Evolutionary conservation across 30 jellyfish, hydroid and myxozoan species (phyloP).

Genomic region (Pseudorhiza aurosa): DNA sequence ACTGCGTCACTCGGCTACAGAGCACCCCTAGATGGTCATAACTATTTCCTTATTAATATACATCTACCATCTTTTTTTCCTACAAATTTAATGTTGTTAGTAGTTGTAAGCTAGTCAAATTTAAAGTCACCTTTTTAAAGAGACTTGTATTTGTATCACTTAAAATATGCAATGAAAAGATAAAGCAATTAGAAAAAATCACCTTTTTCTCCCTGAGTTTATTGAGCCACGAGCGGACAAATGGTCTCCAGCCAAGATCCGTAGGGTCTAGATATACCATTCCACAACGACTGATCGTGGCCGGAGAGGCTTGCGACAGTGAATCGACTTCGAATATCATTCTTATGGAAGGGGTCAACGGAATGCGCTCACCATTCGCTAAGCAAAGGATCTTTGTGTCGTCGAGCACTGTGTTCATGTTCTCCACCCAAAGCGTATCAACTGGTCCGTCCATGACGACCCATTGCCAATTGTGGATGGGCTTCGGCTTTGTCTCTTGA

Average conservation of each 20-base stretch:
- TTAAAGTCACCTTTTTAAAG: no score
- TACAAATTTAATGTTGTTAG: no score
- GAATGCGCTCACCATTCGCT: conserved; percentile 87
- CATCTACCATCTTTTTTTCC: no score
- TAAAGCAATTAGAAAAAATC: background rate
- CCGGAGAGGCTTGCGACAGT: conserved; percentile 92
- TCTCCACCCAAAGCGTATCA: conserved; percentile 91
- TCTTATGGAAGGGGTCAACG: conserved; percentile 70
- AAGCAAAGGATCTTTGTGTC: conserved; percentile 89
- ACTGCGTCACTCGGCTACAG: no score
- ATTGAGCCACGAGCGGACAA: conserved; percentile 76
- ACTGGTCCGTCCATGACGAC: conserved; percentile 92
- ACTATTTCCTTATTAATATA: no score
- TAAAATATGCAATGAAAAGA: no score
- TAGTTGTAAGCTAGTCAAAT: no score
- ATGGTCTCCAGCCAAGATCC: conserved; percentile 89
- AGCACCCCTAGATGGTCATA: no score
- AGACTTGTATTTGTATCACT: no score
- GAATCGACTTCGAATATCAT: conserved; percentile 87
- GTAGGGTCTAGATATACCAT: conserved; percentile 81
- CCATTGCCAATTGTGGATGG: conserved; percentile 76
- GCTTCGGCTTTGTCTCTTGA: conserved; percentile 13
- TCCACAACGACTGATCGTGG: conserved; percentile 96
- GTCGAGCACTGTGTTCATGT: conserved; percentile 85
- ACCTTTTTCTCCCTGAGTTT: conserved; percentile 82